Conservation (phyloP, 2,113 vertebrate species). For the Microtus richardsoni region DNA sequence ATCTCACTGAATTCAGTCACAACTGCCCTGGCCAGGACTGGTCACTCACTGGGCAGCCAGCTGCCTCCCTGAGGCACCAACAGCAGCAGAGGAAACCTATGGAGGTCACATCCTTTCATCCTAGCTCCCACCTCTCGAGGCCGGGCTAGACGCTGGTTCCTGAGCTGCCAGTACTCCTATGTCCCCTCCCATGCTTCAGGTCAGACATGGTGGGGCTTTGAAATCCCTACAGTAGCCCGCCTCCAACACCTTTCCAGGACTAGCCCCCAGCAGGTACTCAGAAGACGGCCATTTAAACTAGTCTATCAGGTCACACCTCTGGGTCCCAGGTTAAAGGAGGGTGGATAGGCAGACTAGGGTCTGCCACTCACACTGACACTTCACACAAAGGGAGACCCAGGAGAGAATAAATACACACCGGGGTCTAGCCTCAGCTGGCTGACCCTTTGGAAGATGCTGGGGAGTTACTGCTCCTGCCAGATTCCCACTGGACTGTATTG, state of each 20-base stretch:
- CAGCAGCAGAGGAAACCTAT: background rate
- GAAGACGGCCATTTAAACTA: background rate
- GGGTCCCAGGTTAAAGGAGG: background rate
- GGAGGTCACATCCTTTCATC: background rate
- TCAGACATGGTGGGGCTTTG: background rate
- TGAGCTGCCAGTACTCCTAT: background rate
- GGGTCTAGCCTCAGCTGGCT: background rate
- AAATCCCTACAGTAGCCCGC: fast-evolving
- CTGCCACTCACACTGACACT: background rate
- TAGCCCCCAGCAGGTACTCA: too few relatives aligned
- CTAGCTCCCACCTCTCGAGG: background rate
- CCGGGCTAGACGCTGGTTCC: background rate
- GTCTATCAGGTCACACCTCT: fast-evolving
- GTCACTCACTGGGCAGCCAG: background rate
- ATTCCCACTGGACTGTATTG: background rate
- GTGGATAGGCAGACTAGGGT: background rate
- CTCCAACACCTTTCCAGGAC: background rate
- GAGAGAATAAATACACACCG: background rate
- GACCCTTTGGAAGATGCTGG: background rate
- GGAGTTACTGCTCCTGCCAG: background rate
- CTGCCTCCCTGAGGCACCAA: background rate
- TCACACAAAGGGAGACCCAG: background rate
- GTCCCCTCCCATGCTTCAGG: background rate
- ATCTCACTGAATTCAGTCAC: background rate
- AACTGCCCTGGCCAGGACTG: background rate